A percentile compares a stretch with the other conserved stretches of the same genome.
Evolutionary conservation across 37 sponge, comb jelly and placozoan genomes (phyloP).

Genomic region (Cliona cf. orientalis): DNA sequence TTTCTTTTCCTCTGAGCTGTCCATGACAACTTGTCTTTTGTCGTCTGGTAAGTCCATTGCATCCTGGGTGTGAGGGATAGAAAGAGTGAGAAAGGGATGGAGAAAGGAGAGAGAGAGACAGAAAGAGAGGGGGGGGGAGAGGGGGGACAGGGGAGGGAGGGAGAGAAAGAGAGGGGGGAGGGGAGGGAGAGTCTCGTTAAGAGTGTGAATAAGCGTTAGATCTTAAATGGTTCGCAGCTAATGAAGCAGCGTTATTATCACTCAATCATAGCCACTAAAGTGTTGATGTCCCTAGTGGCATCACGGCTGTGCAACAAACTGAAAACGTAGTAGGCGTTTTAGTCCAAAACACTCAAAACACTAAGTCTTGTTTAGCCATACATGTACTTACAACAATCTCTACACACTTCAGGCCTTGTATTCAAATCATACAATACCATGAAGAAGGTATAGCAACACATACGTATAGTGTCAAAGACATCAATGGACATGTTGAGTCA

Average conservation of each 20-base stretch:
- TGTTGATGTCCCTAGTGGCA: no score
- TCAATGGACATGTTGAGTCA: no score
- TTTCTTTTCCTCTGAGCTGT: slow-evolving; percentile 69
- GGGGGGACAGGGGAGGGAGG: neutral
- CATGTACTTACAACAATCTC: no score
- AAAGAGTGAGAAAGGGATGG: neutral
- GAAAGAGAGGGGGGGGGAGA: no score
- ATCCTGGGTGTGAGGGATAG: slow-evolving; percentile 37
- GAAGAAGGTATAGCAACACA: no score
- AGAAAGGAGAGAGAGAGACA: neutral
- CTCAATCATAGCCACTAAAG: neutral
- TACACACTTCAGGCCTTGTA: no score
- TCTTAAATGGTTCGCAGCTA: neutral
- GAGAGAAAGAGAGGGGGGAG: neutral
- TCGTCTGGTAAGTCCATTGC: slow-evolving; percentile 80
- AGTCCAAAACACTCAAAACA: no score
- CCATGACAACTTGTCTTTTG: slow-evolving; percentile 30
- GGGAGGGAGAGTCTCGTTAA: neutral
- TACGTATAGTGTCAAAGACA: no score
- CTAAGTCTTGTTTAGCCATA: no score
- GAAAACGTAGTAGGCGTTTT: no score
- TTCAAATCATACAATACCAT: no score
- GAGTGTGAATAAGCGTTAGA: neutral
- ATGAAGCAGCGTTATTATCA: neutral
- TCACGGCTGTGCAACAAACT: no score